Evolutionary conservation across 1,140 invertebrate species (phyloP).

Genomic region (Eurosta solidaginis): DNA sequence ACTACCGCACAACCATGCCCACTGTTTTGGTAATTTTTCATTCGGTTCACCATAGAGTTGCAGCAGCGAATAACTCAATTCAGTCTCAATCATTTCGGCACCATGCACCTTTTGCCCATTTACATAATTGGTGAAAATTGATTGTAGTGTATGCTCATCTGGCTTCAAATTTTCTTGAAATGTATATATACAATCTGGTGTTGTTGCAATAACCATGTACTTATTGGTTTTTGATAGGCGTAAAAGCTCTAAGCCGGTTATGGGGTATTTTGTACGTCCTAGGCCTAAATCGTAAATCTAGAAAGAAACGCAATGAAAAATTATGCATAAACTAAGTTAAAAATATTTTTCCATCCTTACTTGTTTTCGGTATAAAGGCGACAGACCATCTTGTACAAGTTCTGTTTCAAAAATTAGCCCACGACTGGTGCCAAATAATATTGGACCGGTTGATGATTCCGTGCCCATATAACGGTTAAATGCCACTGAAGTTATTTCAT

Average conservation of each 20-base stretch:
- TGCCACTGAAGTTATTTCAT: conserved; percentile 87
- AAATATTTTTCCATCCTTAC: conserved; percentile 63
- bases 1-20: conserved; percentile 75
- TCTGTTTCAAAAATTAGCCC: conserved; percentile 93
- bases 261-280: conserved; percentile 70
- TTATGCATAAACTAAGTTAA: not conserved
- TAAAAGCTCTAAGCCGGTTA: conserved; percentile 86
- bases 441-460: conserved; percentile 74
- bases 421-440: conserved; percentile 87
- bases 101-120: conserved; percentile 58
- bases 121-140: conserved; percentile 82
- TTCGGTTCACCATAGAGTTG: conserved; percentile 76
- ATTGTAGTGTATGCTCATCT: conserved; percentile 72
- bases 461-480: conserved; percentile 83
- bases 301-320: conserved; percentile 30
- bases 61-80: conserved; percentile 77
- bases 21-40: conserved; percentile 71
- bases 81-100: conserved; percentile 73
- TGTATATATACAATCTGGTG: conserved; percentile 81
- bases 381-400: conserved; percentile 77
- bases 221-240: conserved; percentile 71
- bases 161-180: conserved; percentile 77
- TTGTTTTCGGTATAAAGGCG: conserved; percentile 86
- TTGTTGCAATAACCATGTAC: conserved; percentile 83
- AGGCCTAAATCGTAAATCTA: conserved; percentile 87